These are phyloP conservation scores for Parazoanthus swiftii DNA, from an alignment of 92 coral and sea anemone genomes.

Conservation along the genomic window DNA sequence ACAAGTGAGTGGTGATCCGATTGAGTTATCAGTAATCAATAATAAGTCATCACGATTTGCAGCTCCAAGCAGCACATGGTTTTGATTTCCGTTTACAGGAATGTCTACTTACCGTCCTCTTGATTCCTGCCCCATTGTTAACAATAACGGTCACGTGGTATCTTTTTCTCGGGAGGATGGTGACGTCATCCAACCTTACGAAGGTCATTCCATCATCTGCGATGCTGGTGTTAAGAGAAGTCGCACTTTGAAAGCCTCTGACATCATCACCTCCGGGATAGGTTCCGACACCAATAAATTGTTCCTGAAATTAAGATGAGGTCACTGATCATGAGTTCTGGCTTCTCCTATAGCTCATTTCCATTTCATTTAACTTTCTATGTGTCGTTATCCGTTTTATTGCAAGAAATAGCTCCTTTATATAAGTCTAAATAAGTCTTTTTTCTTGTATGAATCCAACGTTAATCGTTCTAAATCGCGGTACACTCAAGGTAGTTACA, in stretches of 20 bases:
- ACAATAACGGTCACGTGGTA: conserved; percentile 90
- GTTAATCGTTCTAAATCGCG: no score
- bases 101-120: conserved; percentile 53
- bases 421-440: no score
- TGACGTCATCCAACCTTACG: conserved; percentile 54
- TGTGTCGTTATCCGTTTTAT: no score
- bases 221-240: conserved; percentile 26
- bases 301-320: conserved; percentile 6
- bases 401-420: no score
- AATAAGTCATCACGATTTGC: no score
- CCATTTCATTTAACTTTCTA: no score
- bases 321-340: not conserved
- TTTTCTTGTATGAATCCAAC: no score
- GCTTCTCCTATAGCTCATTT: not conserved
- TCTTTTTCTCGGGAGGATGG: conserved; percentile 66
- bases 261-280: conserved; percentile 91
- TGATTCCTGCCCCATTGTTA: conserved; percentile 80
- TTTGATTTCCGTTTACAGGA: no score
- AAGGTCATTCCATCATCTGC: conserved; percentile 54
- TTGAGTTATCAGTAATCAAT: no score
- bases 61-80: not conserved
- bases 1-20: no score
- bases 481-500: no score
- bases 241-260: conserved; percentile 48
- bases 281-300: conserved; percentile 79